Evolutionary conservation across 2,113 vertebrate species (phyloP), one percentile per base, ranked within the genome.

Genomic region (Alosa alosa): DNA sequence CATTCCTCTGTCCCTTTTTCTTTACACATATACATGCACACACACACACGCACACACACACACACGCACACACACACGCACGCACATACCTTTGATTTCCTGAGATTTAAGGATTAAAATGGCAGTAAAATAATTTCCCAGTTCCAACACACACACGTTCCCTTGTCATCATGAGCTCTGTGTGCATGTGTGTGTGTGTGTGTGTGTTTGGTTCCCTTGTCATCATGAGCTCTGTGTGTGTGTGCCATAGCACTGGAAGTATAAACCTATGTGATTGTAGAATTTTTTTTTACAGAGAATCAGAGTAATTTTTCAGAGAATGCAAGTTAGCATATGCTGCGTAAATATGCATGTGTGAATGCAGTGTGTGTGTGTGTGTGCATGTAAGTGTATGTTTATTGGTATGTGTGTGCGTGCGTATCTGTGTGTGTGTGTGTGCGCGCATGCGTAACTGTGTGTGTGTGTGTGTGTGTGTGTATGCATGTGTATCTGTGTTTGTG

Each of bases 381-480:
- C 4, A 6, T 60, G 57, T n/a, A n/a, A 22, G 60, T 64, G 60
- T 25, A 22, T 68, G 60, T 68, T 2, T 1, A 22, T 25, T 6
- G 6, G 22, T 68, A 22, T 68, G 60, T 68, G n/a, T 25, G 60
- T 9, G 60, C 6, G 4, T 60, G 55, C 6, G 55, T 60, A 15
- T 55, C 0, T 17, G 15, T 17, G 52, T 4, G n/a, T 10, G 60
- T 31, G 22, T 31, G n/a, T 68, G 60, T 68, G 50, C 1, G 50
- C 15, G 88, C 88, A 85, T 84, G 85, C 86, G 81, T 88, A 41
- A n/a, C 3, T n/a, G 57, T 7, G 52, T n/a, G 57, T 22, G 55
- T 60, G 55, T n/a, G 57, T 7, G 52, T n/a, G 57, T 22, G 55
- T 60, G 55, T 60, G 55, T n/a, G 18, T n/a, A n/a, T n/a, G n/a